Evolutionary conservation across 2,888 invertebrate species (phyloP).

Genomic region (Lasioglossum morio): DNA sequence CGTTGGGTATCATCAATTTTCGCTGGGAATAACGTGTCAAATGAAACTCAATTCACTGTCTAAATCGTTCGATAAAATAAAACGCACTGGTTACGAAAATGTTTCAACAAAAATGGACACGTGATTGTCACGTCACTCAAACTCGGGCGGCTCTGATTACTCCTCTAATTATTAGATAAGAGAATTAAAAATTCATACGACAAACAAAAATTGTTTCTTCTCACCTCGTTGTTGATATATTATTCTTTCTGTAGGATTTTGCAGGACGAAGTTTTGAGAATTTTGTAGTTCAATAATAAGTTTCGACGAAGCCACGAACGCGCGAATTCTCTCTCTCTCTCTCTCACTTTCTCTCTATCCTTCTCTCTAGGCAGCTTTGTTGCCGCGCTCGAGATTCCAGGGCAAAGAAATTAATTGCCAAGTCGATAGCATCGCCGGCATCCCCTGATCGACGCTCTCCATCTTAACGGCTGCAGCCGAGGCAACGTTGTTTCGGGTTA

Average conservation of each 20-base stretch:
- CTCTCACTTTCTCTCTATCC: neutral
- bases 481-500: conserved; percentile 1
- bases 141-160: neutral
- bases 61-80: neutral
- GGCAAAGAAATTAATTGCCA: conserved; percentile 7
- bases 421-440: conserved; percentile 14
- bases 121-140: neutral
- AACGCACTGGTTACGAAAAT: neutral
- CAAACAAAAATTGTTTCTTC: neutral
- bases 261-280: neutral
- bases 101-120: neutral
- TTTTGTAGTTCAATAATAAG: neutral
- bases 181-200: no score
- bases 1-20: neutral
- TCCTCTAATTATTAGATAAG: neutral
- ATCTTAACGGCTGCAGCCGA: neutral
- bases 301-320: neutral
- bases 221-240: neutral
- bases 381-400: conserved; percentile 6
- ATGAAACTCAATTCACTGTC: neutral
- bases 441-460: conserved; percentile 6
- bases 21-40: neutral
- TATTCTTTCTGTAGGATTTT: neutral
- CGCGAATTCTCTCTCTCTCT: neutral
- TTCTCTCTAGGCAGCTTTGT: conserved; percentile 5